These are phyloP conservation scores for Huso huso DNA, from an alignment of 2,797 vertebrate genomes.

Conservation along the genomic window DNA sequence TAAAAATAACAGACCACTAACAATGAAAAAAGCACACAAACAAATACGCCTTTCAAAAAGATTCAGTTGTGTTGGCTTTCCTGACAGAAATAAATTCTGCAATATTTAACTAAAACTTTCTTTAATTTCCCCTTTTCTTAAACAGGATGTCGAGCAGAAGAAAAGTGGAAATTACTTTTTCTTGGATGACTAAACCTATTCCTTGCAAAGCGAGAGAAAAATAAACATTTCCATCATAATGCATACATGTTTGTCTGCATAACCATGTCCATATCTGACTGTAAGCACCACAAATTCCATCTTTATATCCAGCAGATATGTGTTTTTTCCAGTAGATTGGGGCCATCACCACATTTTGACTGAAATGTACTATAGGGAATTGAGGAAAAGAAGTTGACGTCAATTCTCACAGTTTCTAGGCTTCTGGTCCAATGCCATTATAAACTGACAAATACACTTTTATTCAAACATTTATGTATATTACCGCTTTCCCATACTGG, in stretches of 20 bases:
- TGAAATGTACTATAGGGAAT: not conserved
- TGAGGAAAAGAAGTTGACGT: not conserved
- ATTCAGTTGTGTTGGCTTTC: too few species aligned
- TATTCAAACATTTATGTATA: not conserved
- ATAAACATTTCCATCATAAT: too few species aligned
- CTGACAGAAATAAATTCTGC: too few species aligned
- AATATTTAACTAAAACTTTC: too few species aligned
- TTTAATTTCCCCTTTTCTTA: constrained; percentile 7
- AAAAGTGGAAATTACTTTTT: constrained; percentile 98
- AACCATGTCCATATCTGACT: not conserved
- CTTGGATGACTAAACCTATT: constrained; percentile 77
- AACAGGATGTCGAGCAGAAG: constrained; percentile 94
- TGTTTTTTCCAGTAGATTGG: not conserved
- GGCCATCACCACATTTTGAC: not conserved
- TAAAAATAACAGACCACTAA: too few species aligned
- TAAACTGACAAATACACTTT: not conserved
- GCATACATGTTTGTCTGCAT: not conserved
- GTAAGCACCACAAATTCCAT: not conserved
- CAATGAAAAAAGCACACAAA: too few species aligned
- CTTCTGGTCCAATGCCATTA: not conserved
- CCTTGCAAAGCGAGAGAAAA: not conserved
- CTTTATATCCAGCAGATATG: not conserved
- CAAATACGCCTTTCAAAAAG: too few species aligned
- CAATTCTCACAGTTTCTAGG: not conserved
- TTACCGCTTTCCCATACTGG: not conserved